Conservation (phyloP, 2,797 vertebrate genomes). For the Takifugu rubripes region DNA sequence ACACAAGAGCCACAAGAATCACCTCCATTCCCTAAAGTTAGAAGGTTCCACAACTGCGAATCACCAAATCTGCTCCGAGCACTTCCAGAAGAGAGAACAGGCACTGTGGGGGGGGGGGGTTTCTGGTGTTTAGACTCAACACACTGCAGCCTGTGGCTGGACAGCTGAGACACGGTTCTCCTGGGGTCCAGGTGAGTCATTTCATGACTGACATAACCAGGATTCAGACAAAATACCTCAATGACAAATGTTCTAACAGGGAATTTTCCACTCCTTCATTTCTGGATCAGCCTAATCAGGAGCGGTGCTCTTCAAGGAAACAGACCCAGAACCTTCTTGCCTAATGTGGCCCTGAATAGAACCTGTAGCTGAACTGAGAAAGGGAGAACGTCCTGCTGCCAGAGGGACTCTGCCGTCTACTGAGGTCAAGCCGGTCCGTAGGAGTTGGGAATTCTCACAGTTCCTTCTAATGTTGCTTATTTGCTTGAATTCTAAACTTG, state of each 20-base stretch:
- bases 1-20: no score
- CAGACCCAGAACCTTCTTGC: no score
- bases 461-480: no score
- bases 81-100: no score
- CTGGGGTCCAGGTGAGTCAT: background rate
- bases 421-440: background rate
- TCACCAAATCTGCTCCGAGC: background rate
- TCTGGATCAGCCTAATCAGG: no score
- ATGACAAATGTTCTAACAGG: background rate
- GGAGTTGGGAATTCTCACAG: no score
- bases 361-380: background rate
- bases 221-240: background rate
- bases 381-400: background rate
- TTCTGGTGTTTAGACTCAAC: conserved; percentile 11
- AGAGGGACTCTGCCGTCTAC: conserved; percentile 3
- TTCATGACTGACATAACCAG: background rate
- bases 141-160: conserved; percentile 7
- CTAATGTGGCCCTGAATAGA: no score
- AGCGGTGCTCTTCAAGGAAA: no score
- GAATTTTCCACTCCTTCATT: no score
- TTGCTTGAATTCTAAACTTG: no score
- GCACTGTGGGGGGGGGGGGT: conserved; percentile 1
- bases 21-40: background rate
- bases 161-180: background rate
- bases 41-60: conserved; percentile 2